Conservation (phyloP, 2,888 invertebrate genomes). For the Pardosa pseudoannulata region DNA sequence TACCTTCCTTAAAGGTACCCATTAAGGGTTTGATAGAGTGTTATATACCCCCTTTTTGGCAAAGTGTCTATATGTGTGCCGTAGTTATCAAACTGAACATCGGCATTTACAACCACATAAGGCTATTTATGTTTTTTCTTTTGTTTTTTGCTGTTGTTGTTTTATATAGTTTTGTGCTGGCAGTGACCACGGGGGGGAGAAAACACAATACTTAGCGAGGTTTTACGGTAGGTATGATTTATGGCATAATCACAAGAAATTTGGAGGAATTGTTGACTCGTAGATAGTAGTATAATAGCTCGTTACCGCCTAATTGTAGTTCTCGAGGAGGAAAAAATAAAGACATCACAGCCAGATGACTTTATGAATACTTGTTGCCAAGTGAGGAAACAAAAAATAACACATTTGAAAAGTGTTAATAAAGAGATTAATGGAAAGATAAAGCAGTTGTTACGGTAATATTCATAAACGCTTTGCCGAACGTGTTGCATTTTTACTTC, state of each 20-base stretch:
- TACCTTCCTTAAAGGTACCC: not conserved
- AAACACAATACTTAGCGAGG: not conserved
- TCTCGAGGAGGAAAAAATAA: not conserved
- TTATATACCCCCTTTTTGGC: not conserved
- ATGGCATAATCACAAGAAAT: slow-evolving; percentile 4
- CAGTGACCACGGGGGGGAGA: not conserved
- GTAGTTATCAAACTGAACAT: not conserved
- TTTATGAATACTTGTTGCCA: not conserved
- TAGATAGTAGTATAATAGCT: not conserved
- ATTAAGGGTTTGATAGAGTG: not conserved
- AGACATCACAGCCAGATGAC: not conserved
- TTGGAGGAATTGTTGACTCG: not conserved
- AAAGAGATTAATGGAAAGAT: not conserved
- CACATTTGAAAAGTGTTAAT: not conserved
- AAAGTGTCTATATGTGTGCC: not conserved
- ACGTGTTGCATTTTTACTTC: not conserved
- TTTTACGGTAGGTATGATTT: not conserved
- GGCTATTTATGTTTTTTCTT: not conserved
- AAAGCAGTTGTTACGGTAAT: not conserved
- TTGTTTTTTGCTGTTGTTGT: not conserved
- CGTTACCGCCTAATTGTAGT: not conserved
- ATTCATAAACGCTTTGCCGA: not conserved
- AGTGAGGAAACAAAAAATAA: too few species aligned
- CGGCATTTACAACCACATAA: not conserved
- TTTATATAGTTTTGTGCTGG: not conserved